Conservation (phyloP, 2,888 invertebrate genomes). For the Scaptomyza reducta region DNA sequence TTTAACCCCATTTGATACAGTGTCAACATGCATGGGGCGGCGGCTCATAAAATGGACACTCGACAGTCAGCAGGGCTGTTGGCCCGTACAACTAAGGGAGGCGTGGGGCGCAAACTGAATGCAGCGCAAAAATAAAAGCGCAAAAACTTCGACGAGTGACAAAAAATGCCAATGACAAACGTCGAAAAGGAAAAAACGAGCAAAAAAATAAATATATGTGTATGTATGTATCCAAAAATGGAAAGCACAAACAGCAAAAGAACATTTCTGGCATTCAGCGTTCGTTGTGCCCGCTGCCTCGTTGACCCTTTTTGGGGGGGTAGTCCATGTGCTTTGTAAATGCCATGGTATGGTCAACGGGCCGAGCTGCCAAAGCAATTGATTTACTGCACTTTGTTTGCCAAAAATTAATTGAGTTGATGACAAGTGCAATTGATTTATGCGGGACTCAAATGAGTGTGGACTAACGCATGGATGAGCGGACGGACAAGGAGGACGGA, state of each 20-base stretch:
- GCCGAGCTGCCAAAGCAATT: constrained; percentile 83
- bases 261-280: constrained; percentile 24
- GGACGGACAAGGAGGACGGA: constrained; percentile 18
- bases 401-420: constrained; percentile 85
- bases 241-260: constrained; percentile 38
- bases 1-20: constrained; percentile 83
- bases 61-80: constrained; percentile 32
- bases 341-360: constrained; percentile 59
- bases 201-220: constrained; percentile 9
- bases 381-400: constrained; percentile 84
- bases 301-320: constrained; percentile 1
- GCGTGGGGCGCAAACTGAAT: constrained; percentile 22
- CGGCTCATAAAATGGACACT: constrained; percentile 75
- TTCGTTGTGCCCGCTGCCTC: constrained; percentile 1
- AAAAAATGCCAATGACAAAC: constrained; percentile 79
- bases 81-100: constrained; percentile 16
- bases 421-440: constrained; percentile 85
- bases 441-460: constrained; percentile 83
- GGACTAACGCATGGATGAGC: constrained; percentile 63
- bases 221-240: constrained; percentile 23
- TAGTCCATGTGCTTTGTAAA: constrained; percentile 9
- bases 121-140: constrained; percentile 44
- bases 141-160: constrained; percentile 50
- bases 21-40: constrained; percentile 75
- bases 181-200: constrained; percentile 55